Evolutionary conservation across 2,888 invertebrate species (phyloP).

Genomic region (Leucophenga montana): DNA sequence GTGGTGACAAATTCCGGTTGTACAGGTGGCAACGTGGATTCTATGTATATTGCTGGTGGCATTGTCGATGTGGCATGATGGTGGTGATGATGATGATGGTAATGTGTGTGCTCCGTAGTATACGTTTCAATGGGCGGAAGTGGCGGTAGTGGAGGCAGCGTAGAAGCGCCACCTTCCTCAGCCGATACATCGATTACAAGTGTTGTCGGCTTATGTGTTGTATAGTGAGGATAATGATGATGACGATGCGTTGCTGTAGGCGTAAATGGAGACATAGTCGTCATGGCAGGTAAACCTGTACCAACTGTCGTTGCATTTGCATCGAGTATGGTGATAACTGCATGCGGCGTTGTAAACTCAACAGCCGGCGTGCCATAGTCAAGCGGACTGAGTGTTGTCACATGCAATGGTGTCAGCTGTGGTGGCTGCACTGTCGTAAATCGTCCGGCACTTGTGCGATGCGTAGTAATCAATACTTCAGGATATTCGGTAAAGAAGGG

Average conservation of each 20-base stretch:
- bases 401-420: constrained; percentile 43
- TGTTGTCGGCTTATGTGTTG: constrained; percentile 38
- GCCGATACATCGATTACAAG: not conserved
- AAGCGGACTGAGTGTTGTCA: constrained; percentile 46
- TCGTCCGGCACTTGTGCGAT: constrained; percentile 57
- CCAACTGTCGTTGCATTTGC: constrained; percentile 30
- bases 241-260: constrained; percentile 33
- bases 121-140: constrained; percentile 22
- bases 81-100: constrained; percentile 11
- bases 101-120: constrained; percentile 22
- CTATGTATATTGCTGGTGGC: not conserved
- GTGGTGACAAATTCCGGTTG: constrained; percentile 34
- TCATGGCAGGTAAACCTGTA: constrained; percentile 5
- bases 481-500: constrained; percentile 73
- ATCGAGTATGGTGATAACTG: constrained; percentile 49
- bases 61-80: constrained; percentile 34
- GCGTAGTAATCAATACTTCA: constrained; percentile 68
- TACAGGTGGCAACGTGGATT: constrained; percentile 2
- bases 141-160: constrained; percentile 19
- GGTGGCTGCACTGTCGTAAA: constrained; percentile 60
- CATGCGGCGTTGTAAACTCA: constrained; percentile 46
- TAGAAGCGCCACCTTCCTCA: constrained; percentile 42
- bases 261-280: constrained; percentile 30
- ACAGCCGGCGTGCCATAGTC: constrained; percentile 49
- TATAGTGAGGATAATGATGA: constrained; percentile 37